Percentiles rank a stretch among this genome's conserved stretches.
Evolutionary conservation across 2,113 vertebrate species (phyloP).

Genomic region (Mormyrus lacerda): DNA sequence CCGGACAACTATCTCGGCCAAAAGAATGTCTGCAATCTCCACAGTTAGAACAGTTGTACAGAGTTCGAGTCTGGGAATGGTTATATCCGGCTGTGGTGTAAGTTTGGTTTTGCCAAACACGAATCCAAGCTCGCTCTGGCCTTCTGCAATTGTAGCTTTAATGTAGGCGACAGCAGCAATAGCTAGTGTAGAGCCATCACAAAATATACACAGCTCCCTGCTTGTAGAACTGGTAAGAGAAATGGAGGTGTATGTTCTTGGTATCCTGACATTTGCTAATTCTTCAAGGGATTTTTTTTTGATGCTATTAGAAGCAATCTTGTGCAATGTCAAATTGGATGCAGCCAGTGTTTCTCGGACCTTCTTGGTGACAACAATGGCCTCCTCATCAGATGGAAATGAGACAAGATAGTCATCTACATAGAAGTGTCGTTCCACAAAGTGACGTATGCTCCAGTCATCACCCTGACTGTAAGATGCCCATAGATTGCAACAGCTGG

Average conservation of each 20-base stretch:
- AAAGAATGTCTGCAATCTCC: constrained; percentile 18
- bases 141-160: too few species aligned
- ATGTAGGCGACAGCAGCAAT: too few species aligned
- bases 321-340: not conserved
- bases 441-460: not conserved
- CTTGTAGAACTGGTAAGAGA: not conserved
- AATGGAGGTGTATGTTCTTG: constrained; percentile 10
- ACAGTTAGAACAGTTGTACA: not conserved
- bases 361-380: not conserved
- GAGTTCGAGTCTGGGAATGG: not conserved
- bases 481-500: not conserved
- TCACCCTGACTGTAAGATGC: not conserved
- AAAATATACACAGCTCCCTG: constrained; percentile 21
- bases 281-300: not conserved
- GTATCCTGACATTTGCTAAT: not conserved
- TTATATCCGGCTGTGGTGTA: not conserved
- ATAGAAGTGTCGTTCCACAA: not conserved
- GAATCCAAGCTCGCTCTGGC: not conserved
- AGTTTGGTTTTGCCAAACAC: not conserved
- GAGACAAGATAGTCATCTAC: not conserved
- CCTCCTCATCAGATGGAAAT: not conserved
- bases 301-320: not conserved
- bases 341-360: not conserved
- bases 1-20: not conserved
- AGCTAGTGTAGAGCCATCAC: not conserved